Conservation (phyloP, 2,797 vertebrate species). For the Scolopax bukidnonensis region DNA sequence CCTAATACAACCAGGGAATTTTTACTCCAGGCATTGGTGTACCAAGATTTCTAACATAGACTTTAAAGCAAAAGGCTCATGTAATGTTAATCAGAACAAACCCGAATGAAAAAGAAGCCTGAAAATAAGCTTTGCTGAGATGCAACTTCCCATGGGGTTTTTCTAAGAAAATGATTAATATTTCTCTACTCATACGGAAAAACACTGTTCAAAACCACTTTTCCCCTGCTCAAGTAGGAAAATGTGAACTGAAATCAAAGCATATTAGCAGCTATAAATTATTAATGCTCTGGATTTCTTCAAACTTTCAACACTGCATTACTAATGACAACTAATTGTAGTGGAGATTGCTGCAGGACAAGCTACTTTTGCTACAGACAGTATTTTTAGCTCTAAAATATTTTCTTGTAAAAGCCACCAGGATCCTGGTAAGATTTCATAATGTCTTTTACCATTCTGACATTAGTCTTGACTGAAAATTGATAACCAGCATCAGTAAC, state of each 20-base stretch:
- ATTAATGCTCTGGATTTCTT: constrained; percentile 27
- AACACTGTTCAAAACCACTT: constrained; percentile 17
- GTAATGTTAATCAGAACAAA: constrained; percentile 20
- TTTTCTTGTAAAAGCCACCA: not conserved
- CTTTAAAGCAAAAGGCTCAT: constrained; percentile 2
- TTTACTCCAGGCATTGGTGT: not conserved
- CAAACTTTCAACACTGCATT: not conserved
- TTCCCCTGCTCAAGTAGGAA: not conserved
- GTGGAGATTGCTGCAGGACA: not conserved
- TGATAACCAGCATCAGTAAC: not conserved
- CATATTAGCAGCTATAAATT: not conserved
- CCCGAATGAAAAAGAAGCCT: not conserved
- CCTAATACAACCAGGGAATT: not conserved
- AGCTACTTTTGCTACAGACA: not conserved
- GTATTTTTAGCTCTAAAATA: not conserved
- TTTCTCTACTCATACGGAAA: not conserved
- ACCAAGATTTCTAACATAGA: not conserved
- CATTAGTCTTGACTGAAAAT: not conserved
- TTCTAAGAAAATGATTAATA: constrained; percentile 12
- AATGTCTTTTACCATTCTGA: not conserved
- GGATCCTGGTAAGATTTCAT: not conserved
- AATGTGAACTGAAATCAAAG: constrained; percentile 3
- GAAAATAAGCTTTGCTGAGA: not conserved
- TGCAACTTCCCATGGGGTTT: not conserved
- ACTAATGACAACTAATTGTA: constrained; percentile 39